Conservation (phyloP, 2,113 vertebrate species). For the Oceanodroma tethys region DNA sequence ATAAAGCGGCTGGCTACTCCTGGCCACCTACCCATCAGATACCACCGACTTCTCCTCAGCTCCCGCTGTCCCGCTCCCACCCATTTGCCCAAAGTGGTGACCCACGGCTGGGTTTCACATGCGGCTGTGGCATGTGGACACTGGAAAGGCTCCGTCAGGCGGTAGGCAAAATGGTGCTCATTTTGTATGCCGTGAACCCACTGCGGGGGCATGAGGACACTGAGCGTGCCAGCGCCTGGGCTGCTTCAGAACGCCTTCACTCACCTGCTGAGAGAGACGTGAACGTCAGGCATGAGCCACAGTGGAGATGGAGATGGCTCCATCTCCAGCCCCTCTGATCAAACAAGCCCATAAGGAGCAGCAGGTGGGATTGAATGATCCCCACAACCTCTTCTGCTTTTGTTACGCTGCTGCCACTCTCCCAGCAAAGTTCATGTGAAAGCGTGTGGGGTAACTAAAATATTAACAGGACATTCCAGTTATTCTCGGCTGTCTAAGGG, state of each 20-base stretch:
- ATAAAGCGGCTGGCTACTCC: neutral
- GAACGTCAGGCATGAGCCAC: neutral
- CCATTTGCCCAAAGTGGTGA: neutral
- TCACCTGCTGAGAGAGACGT: neutral
- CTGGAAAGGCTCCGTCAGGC: accelerated
- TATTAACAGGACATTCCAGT: neutral
- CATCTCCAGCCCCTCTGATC: neutral
- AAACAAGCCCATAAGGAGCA: neutral
- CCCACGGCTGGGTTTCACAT: accelerated
- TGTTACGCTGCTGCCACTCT: neutral
- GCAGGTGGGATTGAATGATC: neutral
- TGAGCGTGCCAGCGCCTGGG: neutral
- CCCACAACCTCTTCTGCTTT: neutral
- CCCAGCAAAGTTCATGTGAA: neutral
- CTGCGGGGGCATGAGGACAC: neutral
- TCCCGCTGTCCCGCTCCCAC: neutral
- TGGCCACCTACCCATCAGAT: neutral
- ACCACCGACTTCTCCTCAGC: neutral
- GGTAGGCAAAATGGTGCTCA: neutral
- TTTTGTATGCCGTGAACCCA: neutral
- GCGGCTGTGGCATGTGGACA: neutral
- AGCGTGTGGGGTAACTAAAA: neutral
- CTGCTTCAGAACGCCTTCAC: neutral
- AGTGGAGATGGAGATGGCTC: neutral
- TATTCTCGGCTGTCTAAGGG: neutral